Evolutionary conservation across 92 coral and sea anemone genomes (phyloP), one percentile per base, ranked within the genome.

Genomic region (Pocillopora grandis): DNA sequence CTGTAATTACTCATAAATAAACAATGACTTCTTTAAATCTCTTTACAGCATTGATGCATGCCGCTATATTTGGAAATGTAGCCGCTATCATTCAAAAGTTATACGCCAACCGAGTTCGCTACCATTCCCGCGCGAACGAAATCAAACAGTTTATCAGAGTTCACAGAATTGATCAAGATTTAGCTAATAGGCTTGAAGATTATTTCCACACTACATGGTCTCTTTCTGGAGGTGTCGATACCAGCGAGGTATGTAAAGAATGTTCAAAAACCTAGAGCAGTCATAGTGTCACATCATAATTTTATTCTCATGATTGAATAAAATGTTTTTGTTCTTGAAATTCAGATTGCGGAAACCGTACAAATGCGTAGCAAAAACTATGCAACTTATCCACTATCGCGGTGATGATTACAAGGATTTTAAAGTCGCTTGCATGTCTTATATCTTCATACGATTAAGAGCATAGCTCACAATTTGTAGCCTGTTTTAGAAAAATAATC

Each of bases 61-160:
- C 98, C 19, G 98, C 98, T 68, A 94, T 94, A 84, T 94, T 94
- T 89, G 98, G 98, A n/a, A 94, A 94, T 81, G 98, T 94, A 3
- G 98, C 98, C 55, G 98, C 98, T 59, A 94, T 94, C 56, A 94
- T 94, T 75, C 98, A 94, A 90, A 94, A 94, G 90, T 81, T 94
- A 9, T 94, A 94, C 76, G 95, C 98, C 60, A 94, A 91, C 52
- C 91, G 94, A 76, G 98, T 94, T 62, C 91, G 98, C 12, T 94
- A 94, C 81, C 98, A 94, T 76, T 94, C 98, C 37, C 91, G 95
- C 75, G 86, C 98, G 37, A 94, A 94, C 81, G 98, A 94, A 65
- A 94, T 94, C 87, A 94, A 94, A 62, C 98, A 94, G 91, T 94
- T 94, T 62, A 94, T 94, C 58, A 93, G 95, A 66, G 98, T 94